Conservation (phyloP, 35 echinoderm and acorn worm species). For the Anneissia japonica region DNA sequence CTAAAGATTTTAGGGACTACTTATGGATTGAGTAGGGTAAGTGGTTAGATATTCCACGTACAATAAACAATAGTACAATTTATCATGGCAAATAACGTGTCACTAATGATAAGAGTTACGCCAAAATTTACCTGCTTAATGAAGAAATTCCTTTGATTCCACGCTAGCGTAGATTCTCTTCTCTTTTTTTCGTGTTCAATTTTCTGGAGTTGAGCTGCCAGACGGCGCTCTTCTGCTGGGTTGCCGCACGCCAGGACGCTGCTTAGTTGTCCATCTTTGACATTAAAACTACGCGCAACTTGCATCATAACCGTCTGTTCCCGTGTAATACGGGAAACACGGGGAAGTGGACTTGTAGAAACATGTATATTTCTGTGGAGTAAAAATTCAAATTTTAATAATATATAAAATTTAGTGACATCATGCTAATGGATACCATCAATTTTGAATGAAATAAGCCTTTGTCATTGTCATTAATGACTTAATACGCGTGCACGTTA, state of each 20-base stretch:
- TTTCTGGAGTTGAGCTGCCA: slow-evolving; percentile 32
- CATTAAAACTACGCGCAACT: neutral
- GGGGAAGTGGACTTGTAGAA: neutral
- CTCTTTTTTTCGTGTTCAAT: slow-evolving; percentile 66
- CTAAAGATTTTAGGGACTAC: too few relatives aligned
- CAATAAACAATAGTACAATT: too few relatives aligned
- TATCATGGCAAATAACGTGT: too few relatives aligned
- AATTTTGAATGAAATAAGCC: too few relatives aligned
- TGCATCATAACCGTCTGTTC: slow-evolving; percentile 4
- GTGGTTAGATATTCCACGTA: too few relatives aligned
- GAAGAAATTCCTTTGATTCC: slow-evolving; percentile 83
- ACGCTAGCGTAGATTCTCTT: slow-evolving; percentile 42
- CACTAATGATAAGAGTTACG: too few relatives aligned
- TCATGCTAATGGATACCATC: too few relatives aligned
- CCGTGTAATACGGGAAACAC: neutral
- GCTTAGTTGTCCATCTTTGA: neutral
- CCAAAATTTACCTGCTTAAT: slow-evolving; percentile 54
- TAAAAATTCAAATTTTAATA: neutral
- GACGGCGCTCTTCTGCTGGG: slow-evolving; percentile 62
- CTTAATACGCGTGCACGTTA: too few relatives aligned
- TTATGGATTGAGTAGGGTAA: too few relatives aligned
- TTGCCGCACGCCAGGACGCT: slow-evolving; percentile 25
- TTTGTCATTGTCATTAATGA: too few relatives aligned
- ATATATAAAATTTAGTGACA: too few relatives aligned
- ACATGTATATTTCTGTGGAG: neutral